phyloP scores from a whole-genome alignment of 2,888 invertebrate species.

The Scotopteryx bipunctaria region DNA sequence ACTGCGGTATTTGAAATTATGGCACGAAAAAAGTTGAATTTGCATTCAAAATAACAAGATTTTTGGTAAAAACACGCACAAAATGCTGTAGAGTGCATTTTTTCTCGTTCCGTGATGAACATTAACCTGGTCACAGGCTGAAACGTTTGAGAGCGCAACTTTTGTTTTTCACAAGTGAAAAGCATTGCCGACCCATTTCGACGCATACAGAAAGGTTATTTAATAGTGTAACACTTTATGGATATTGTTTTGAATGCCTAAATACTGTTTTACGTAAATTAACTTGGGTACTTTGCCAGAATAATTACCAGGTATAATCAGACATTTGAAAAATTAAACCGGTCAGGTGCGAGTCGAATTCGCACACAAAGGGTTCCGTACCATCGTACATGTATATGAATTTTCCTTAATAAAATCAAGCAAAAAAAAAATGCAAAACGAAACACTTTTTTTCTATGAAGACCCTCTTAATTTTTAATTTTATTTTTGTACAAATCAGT shows the following conservation, averaged over 20 bases:
- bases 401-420: no score
- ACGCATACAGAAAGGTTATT: slow-evolving; percentile 39
- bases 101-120: slow-evolving; percentile 51
- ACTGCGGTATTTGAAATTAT: no score
- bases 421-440: no score
- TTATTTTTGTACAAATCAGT: no score
- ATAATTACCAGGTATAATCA: neutral
- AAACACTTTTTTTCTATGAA: no score
- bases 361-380: neutral
- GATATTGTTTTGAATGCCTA: slow-evolving; percentile 8
- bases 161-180: slow-evolving; percentile 51
- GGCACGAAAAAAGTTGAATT: neutral
- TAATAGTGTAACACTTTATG: slow-evolving; percentile 25
- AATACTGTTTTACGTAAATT: slow-evolving; percentile 3
- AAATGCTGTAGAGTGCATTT: slow-evolving; percentile 42
- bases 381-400: no score
- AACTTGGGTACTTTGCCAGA: neutral
- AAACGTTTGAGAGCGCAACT: slow-evolving; percentile 55
- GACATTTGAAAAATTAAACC: neutral
- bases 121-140: slow-evolving; percentile 64
- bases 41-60: neutral
- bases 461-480: no score
- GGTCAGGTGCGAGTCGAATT: neutral
- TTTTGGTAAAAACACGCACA: neutral
- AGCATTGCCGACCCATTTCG: slow-evolving; percentile 52